phyloP scores from a whole-genome alignment of 1,140 invertebrate species.

The Drosophila lacteicornis region DNA sequence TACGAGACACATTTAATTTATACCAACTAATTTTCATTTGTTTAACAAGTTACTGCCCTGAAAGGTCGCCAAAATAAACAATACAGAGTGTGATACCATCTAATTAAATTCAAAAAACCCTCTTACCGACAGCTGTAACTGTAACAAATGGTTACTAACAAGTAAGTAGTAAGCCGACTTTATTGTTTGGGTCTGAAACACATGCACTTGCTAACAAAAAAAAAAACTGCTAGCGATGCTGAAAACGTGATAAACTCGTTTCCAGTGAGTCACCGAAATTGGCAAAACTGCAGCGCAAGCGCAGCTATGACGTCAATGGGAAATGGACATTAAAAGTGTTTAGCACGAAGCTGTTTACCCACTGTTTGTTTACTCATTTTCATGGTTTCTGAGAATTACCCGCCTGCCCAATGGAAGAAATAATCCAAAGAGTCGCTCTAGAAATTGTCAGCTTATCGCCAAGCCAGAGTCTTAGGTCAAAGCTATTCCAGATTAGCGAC shows the following conservation, averaged over 20 bases:
- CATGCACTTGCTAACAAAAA: slow-evolving; percentile 2
- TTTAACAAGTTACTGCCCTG: not conserved
- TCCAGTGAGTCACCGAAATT: slow-evolving; percentile 16
- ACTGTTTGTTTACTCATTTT: slow-evolving; percentile 2
- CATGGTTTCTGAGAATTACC: slow-evolving; percentile 9
- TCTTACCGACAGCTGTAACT: not conserved
- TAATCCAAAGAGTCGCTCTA: not conserved
- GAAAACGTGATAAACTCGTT: slow-evolving; percentile 15
- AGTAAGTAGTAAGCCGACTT: not conserved
- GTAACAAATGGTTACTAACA: not conserved
- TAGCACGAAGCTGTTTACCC: slow-evolving; percentile 7
- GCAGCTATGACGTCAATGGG: slow-evolving; percentile 52
- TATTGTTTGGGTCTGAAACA: not conserved
- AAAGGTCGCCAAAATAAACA: not conserved
- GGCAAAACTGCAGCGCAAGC: slow-evolving; percentile 33
- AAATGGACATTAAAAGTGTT: slow-evolving; percentile 1
- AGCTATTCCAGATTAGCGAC: slow-evolving; percentile 12
- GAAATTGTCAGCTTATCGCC: slow-evolving; percentile 39
- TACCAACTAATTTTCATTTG: not conserved
- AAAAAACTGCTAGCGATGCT: slow-evolving; percentile 8
- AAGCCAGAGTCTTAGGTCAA: slow-evolving; percentile 11
- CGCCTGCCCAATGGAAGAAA: not conserved
- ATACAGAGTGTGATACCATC: not conserved
- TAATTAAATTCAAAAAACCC: not conserved
- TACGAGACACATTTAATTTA: not conserved